Conservation (phyloP, 2,888 invertebrate species). For the Vanessa cardui region DNA sequence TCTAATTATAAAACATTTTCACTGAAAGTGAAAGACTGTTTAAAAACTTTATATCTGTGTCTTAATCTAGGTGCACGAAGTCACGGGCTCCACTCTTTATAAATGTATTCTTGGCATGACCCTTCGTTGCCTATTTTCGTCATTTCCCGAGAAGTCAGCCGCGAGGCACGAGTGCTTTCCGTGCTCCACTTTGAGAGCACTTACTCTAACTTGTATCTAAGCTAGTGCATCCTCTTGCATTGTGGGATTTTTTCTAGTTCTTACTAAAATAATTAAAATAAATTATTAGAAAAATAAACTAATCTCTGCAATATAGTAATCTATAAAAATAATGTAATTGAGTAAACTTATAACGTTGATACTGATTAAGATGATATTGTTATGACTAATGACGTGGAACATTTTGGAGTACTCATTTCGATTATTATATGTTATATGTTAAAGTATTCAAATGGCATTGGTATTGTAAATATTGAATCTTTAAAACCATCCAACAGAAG, state of each 20-base stretch:
- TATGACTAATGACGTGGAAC: no score
- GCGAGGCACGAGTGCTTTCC: slow-evolving; percentile 20
- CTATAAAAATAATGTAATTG: no score
- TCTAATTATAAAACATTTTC: no score
- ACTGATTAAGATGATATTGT: no score
- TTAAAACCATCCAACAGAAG: background rate
- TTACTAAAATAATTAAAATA: background rate
- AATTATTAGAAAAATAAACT: background rate
- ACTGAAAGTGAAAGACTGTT: no score
- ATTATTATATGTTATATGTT: no score
- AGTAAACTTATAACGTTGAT: no score
- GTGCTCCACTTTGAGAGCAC: slow-evolving; percentile 19
- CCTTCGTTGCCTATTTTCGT: slow-evolving; percentile 15
- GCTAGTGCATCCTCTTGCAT: slow-evolving; percentile 13
- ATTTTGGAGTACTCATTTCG: no score
- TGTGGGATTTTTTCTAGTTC: slow-evolving; percentile 9
- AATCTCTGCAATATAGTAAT: no score
- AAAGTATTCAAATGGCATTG: no score
- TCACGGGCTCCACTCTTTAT: background rate
- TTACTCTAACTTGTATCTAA: slow-evolving; percentile 18
- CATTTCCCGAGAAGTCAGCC: slow-evolving; percentile 8
- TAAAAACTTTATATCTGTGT: no score
- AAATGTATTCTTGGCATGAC: slow-evolving; percentile 4
- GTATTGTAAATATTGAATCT: background rate
- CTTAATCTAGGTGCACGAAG: background rate